phyloP scores from a whole-genome alignment of 2,888 invertebrate genomes.

The Choristoneura rosaceana region DNA sequence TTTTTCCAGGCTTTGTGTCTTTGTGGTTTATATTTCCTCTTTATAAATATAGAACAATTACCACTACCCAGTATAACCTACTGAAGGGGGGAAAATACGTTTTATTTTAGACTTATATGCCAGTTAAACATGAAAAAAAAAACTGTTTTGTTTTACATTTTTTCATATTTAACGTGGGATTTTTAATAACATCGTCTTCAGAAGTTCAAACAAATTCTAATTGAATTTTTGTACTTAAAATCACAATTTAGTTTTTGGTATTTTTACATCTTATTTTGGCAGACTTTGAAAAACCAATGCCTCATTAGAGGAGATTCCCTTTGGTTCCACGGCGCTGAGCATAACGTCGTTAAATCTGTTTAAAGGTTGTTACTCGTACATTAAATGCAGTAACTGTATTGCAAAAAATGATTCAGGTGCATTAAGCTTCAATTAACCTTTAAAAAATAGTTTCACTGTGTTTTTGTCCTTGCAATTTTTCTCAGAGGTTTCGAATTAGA shows the following conservation, averaged over 20 bases:
- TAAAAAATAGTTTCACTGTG: neutral
- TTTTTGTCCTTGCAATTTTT: neutral
- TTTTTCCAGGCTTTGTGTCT: neutral
- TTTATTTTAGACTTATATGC: neutral
- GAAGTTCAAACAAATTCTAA: too few species aligned
- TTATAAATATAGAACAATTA: neutral
- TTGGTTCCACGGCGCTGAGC: slow-evolving; percentile 12
- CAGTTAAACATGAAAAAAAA: too few species aligned
- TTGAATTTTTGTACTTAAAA: too few species aligned
- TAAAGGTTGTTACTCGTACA: slow-evolving; percentile 3
- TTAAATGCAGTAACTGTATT: neutral
- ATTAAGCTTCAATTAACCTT: neutral
- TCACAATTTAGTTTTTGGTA: too few species aligned
- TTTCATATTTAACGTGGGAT: too few species aligned
- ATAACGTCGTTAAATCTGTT: slow-evolving; percentile 19
- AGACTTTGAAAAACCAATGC: neutral
- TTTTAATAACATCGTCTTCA: too few species aligned
- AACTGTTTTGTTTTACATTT: too few species aligned
- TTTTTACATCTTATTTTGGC: too few species aligned
- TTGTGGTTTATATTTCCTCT: neutral
- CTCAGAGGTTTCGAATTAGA: neutral
- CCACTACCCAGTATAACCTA: neutral
- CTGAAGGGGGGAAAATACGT: neutral
- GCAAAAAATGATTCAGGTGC: neutral
- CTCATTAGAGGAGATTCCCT: slow-evolving; percentile 1